Evolutionary conservation across 2,888 invertebrate genomes (phyloP), one percentile per base, ranked within the genome.

Genomic region (Lumbricus terrestris): DNA sequence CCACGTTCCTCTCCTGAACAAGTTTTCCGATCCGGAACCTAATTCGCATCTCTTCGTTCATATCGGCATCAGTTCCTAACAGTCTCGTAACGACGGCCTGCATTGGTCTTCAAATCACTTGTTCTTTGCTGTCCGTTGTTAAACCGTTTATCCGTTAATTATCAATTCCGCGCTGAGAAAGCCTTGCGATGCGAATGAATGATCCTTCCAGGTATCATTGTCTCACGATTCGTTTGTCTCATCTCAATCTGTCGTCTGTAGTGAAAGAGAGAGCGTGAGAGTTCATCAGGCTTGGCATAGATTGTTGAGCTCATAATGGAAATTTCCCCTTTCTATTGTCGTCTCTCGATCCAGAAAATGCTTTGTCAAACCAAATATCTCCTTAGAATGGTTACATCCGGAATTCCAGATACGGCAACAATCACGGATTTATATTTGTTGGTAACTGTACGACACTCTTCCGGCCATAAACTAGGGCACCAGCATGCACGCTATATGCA

Each of bases 41-140:
- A 69, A 90, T 85, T 89, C 92, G 35, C 91, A 91, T 54, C 90
- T 92, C 29, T 90, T 92, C 85, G 92, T 92, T 20, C 91, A 92
- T 88, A 88, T 92, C 85, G 35, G 85, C 16, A 85, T 85, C 34
- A 37, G 85, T 35, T 85, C 85, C 4, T 85, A 16, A 85, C n/a
- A n/a, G 11, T 18, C 23, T 47, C 23, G 6, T 11, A 40, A 23
- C 47, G 47, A 47, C 23, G 47, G 4, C 1, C 47, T 47, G 47
- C 47, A 47, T 15, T 47, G 47, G 23, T 23, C 15, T 47, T 15
- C 20, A 18, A 47, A 23, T 47, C 23, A 13, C 23, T 20, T 20
- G 47, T 47, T 20, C 47, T 20, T 1, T 47, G 47, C 23, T 23
- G 20, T 47, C 18, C 47, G 47, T 47, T 47, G 15, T n/a, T n/a